Percentiles rank a stretch among this genome's conserved stretches.
Evolutionary conservation across 2,113 vertebrate species (phyloP).

Genomic region (Sylvietta virens): DNA sequence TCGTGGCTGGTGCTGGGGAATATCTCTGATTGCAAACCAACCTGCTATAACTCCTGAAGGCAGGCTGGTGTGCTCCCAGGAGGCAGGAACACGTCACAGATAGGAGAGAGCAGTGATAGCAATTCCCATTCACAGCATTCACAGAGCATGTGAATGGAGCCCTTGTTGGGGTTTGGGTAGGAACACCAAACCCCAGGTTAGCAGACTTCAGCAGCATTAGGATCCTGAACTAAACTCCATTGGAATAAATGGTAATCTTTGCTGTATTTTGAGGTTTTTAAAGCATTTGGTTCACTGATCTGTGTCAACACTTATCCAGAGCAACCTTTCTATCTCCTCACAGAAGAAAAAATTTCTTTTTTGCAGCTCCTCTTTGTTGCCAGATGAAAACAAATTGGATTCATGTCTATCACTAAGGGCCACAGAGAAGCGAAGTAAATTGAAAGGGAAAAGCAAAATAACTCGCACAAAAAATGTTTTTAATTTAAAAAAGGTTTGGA

Average conservation of each 20-base stretch:
- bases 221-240: not conserved
- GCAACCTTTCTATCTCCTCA: not conserved
- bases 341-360: not conserved
- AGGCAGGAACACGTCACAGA: not conserved
- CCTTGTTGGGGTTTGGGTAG: not conserved
- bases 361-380: not conserved
- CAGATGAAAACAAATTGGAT: not conserved
- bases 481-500: conserved; percentile 31
- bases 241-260: not conserved
- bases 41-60: not conserved
- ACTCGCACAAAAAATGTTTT: not conserved
- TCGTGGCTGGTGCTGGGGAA: not conserved
- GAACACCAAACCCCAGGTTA: not conserved
- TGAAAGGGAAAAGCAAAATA: not conserved
- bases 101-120: not conserved
- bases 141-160: not conserved
- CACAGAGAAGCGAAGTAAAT: not conserved
- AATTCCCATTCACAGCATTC: not conserved
- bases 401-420: not conserved
- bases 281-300: not conserved
- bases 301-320: not conserved
- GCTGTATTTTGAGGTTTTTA: not conserved
- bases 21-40: not conserved
- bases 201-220: not conserved
- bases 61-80: not conserved